Evolutionary conservation across 2,797 vertebrate genomes (phyloP), one percentile per base, ranked within the genome.

Genomic region (Crax fasciolata): DNA sequence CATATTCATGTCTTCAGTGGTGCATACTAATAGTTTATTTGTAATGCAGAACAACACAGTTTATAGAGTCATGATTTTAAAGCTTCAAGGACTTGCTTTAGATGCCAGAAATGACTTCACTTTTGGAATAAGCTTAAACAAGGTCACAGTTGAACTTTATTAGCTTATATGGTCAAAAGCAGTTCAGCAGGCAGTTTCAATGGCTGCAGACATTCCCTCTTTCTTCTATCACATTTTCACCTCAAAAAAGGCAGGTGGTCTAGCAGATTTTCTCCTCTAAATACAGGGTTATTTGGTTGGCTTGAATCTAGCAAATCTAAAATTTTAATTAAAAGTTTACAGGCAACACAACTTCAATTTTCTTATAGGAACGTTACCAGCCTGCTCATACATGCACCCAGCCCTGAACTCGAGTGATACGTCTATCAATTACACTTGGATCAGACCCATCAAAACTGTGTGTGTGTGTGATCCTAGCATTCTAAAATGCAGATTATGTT

Each of bases 121-220:
- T 93, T 90, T 88, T 96, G 92, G 70, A 97, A 96, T 80, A 66
- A 85, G 41, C 57, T 85, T 54, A 9, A 86, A 86, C 49, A 85
- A 70, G 68, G 91, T 91, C 89, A 94, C 87, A 91, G 66, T 79
- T 95, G 61, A 93, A 93, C 71, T 86, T 78, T 39, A 88, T 96
- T 88, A 92, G 67, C 87, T 95, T 95, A 92, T 93, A 94, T 81
- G 87, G 92, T 89, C 91, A 96, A 93, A 95, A 84, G 30, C 85
- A 82, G 82, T 90, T 86, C 84, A 94, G 74, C 59, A 89, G 66
- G 43, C 74, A 80, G 35, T 39, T 92, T 65, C 88, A 43, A 44
- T 52, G 78, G 76, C 52, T 91, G 62, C 46, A 85, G 73, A 65
- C 30, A 51, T 73, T 90, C 77, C 48, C 43, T 67, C 30, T 82